A percentile compares a stretch with the other conserved stretches of the same genome.
Conservation (phyloP, 2,113 vertebrate species). For the Leucoraja erinaceus region DNA sequence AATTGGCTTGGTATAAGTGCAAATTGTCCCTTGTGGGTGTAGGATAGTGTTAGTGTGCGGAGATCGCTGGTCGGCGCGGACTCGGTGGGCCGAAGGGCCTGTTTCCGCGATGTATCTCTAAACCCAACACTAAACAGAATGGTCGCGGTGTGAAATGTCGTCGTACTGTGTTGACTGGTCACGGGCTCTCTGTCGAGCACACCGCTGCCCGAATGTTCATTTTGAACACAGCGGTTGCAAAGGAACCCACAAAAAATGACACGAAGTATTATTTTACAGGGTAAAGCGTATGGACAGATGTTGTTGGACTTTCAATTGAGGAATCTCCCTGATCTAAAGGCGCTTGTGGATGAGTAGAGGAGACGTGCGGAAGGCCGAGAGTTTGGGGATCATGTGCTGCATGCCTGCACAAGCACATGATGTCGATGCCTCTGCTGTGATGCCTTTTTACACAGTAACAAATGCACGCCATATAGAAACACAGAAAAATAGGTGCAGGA, state of each 20-base stretch:
- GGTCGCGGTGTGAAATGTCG: neutral
- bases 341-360: conserved; percentile 55
- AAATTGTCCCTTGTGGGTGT: no score
- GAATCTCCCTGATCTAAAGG: conserved; percentile 74
- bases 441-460: neutral
- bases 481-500: no score
- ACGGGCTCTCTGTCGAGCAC: neutral
- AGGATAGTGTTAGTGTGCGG: no score
- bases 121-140: neutral
- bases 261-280: conserved; percentile 52
- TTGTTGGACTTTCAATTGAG: conserved; percentile 71
- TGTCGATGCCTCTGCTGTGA: no score
- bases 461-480: neutral
- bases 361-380: neutral
- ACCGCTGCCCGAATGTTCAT: neutral
- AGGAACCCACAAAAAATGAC: neutral
- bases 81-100: no score
- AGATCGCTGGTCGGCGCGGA: no score
- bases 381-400: neutral
- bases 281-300: conserved; percentile 80
- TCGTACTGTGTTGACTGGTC: neutral
- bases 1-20: no score
- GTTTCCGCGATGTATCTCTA: no score
- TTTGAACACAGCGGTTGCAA: neutral
- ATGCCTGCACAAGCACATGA: no score